Conservation (phyloP, 1,140 invertebrate species). For the Luehdorfia chinensis region DNA sequence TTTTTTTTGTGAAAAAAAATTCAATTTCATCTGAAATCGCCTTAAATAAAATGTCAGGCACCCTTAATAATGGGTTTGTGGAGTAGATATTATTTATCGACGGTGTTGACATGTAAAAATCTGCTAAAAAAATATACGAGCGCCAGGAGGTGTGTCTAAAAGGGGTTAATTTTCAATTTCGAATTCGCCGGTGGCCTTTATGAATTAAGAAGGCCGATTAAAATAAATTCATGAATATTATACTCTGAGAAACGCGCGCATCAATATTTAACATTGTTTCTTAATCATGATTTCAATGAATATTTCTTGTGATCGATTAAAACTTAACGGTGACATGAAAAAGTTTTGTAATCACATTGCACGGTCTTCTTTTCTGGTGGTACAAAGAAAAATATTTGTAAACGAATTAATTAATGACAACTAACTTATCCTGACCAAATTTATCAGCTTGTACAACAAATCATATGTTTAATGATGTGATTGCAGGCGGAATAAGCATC, state of each 20-base stretch:
- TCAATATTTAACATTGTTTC: constrained; percentile 46
- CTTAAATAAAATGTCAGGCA: constrained; percentile 67
- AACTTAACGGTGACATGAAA: constrained; percentile 39
- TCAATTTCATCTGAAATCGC: constrained; percentile 62
- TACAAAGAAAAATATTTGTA: too few relatives aligned
- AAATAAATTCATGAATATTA: constrained; percentile 42
- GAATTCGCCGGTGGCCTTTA: constrained; percentile 55
- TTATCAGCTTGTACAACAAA: too few relatives aligned
- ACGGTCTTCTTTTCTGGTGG: too few relatives aligned
- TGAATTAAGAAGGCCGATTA: constrained; percentile 45
- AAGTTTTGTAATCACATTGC: constrained; percentile 34
- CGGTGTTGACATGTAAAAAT: constrained; percentile 66
- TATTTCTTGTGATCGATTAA: constrained; percentile 46
- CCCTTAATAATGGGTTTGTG: constrained; percentile 66
- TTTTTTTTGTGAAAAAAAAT: constrained; percentile 54
- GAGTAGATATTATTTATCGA: constrained; percentile 63
- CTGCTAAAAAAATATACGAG: constrained; percentile 37
- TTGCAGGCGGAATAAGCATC: too few relatives aligned
- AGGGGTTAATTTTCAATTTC: constrained; percentile 71
- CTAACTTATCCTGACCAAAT: too few relatives aligned
- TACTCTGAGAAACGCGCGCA: constrained; percentile 33
- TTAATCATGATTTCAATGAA: constrained; percentile 44
- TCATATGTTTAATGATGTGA: too few relatives aligned
- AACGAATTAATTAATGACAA: too few relatives aligned
- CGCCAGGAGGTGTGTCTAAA: constrained; percentile 58